These are phyloP conservation scores for Oncopeltus fasciatus DNA, from an alignment of 1,140 invertebrate genomes.

Conservation along the genomic window DNA sequence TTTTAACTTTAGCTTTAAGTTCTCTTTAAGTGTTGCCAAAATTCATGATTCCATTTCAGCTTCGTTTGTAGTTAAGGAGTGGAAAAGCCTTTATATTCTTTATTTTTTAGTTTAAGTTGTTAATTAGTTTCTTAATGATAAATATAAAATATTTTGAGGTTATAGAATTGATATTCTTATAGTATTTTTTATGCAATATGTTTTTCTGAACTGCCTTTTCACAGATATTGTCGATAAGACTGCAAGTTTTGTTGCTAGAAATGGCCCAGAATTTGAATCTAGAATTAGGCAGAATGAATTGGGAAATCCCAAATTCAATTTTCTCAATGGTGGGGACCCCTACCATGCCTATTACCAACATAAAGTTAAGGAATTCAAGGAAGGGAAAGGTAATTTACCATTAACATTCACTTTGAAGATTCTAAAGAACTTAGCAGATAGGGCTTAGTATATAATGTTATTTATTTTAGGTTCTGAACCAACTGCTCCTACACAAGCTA, in stretches of 20 bases:
- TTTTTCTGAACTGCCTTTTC: not conserved
- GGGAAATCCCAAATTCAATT: conserved; percentile 96
- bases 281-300: conserved; percentile 92
- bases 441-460: not conserved
- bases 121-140: too few relatives aligned
- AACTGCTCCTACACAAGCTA: conserved; percentile 16
- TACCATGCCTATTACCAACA: conserved; percentile 99
- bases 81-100: too few relatives aligned
- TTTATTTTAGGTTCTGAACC: conserved; percentile 24
- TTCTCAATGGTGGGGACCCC: conserved; percentile 90
- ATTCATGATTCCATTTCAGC: too few relatives aligned
- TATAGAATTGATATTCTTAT: too few relatives aligned
- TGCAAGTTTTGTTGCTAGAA: conserved; percentile 93
- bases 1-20: too few relatives aligned
- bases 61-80: too few relatives aligned
- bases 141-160: too few relatives aligned
- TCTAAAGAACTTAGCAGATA: not conserved
- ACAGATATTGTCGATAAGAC: conserved; percentile 96
- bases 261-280: conserved; percentile 96
- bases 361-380: conserved; percentile 91
- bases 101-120: too few relatives aligned
- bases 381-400: conserved; percentile 56
- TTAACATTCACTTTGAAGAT: not conserved
- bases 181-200: too few relatives aligned
- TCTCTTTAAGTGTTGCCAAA: too few relatives aligned